Evolutionary conservation across 2,888 invertebrate genomes (phyloP), one percentile per base, ranked within the genome.

Genomic region (Physocephala rufipes): DNA sequence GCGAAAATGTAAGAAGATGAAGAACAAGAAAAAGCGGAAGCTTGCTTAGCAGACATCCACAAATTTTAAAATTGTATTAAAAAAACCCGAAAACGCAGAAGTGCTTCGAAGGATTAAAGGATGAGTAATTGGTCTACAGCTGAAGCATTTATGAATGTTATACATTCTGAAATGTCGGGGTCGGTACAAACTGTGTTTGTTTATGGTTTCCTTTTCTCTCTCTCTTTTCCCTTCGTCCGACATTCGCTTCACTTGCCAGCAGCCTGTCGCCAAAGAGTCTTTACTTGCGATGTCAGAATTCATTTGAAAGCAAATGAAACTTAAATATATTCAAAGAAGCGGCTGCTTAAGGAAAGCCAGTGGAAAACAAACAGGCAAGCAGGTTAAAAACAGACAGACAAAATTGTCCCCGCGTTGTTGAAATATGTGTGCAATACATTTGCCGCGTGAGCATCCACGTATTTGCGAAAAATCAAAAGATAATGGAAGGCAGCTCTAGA

Each of bases 81-180:
- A 58, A 70, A n/a, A 49, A 26, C 13, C 65, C 28, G n/a, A 65
- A 21, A 28, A 59, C 70, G 59, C 65, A 71, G 49, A 66, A 71
- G 61, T 71, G 63, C 53, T 71, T 47, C 61, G 12, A n/a, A 45
- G 71, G 71, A 71, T 71, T 71, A 71, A 66, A 53, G 61, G 59
- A 66, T 71, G 71, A 71, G 62, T 71, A 71, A 71, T 71, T 71
- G 71, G 70, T 70, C 70, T 70, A 59, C 64, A 63, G 45, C 63
- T 53, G 69, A 24, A 62, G 62, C 53, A 36, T 15, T 28, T 69
- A 13, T 59, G 59, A 5, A 47, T 68, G 51, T 61, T 43, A 24
- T 30, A 15, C 30, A n/a, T n/a, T n/a, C n/a, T n/a, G 16, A 16
- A 2, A 2, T 45, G 21, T 24, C n/a, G 63, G 19, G 28, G 24